Evolutionary conservation across 2,888 invertebrate genomes (phyloP).

Genomic region (Germaria angustata): DNA sequence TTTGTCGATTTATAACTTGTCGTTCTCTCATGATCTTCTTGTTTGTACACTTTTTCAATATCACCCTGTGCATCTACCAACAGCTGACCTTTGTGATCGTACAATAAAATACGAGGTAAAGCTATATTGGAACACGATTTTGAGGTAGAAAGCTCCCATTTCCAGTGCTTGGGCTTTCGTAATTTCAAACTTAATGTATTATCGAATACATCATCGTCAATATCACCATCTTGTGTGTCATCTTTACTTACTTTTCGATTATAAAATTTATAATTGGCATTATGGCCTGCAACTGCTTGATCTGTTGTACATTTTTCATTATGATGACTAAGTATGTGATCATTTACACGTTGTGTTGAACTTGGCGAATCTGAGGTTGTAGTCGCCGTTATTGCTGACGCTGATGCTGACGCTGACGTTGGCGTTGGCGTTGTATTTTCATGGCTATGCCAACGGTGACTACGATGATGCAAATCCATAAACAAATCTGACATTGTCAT

Average conservation of each 20-base stretch:
- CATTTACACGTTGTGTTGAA: constrained; percentile 24
- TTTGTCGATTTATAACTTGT: constrained; percentile 30
- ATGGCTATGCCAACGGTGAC: constrained; percentile 44
- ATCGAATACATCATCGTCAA: constrained; percentile 70
- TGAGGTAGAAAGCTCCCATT: constrained; percentile 83
- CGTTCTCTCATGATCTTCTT: constrained; percentile 38
- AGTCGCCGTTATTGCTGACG: constrained; percentile 25
- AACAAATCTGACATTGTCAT: constrained; percentile 72
- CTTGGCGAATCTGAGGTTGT: constrained; percentile 49
- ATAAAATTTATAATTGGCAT: constrained; percentile 25
- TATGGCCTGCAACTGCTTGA: constrained; percentile 12
- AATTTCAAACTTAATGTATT: constrained; percentile 81
- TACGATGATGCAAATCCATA: constrained; percentile 69
- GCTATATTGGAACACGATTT: constrained; percentile 82
- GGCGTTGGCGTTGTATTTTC: constrained; percentile 42
- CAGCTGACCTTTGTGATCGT: constrained; percentile 81
- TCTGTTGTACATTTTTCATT: constrained; percentile 10
- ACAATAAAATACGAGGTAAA: constrained; percentile 82
- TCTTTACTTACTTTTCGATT: background rate
- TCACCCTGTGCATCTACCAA: constrained; percentile 79
- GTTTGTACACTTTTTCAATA: constrained; percentile 72
- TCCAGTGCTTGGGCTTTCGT: constrained; percentile 82
- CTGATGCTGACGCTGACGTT: constrained; percentile 50
- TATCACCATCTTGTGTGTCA: constrained; percentile 40
- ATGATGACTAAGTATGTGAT: constrained; percentile 45